These are phyloP conservation scores for Eulemur mongoz DNA, from an alignment of 2,797 vertebrate genomes.

Conservation along the genomic window DNA sequence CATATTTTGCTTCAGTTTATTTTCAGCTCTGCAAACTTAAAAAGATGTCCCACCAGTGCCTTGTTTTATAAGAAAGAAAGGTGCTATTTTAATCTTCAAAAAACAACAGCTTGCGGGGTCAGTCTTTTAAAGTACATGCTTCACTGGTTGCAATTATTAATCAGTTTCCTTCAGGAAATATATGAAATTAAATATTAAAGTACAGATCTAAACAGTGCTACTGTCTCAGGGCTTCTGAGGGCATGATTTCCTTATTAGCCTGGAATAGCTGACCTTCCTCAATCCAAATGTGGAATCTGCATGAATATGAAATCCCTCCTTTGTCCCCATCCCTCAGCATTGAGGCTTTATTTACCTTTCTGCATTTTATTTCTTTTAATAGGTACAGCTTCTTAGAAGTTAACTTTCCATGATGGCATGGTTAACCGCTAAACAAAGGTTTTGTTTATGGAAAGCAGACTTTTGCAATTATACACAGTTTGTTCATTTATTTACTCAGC, in stretches of 20 bases:
- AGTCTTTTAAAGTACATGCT: conserved; percentile 84
- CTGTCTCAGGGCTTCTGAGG: conserved; percentile 80
- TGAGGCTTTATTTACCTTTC: conserved; percentile 66
- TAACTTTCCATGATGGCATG: conserved; percentile 60
- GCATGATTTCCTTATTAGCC: conserved; percentile 82
- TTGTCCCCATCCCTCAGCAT: conserved; percentile 72
- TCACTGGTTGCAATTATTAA: conserved; percentile 87
- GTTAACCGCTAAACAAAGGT: conserved; percentile 37
- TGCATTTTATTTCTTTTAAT: conserved; percentile 49
- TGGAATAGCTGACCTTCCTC: conserved; percentile 84
- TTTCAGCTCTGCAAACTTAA: conserved; percentile 76
- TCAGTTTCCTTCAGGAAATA: conserved; percentile 86
- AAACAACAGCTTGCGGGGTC: conserved; percentile 83
- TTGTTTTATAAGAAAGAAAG: conserved; percentile 74
- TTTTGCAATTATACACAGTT: neutral
- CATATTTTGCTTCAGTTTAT: conserved; percentile 76
- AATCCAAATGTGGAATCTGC: conserved; percentile 78
- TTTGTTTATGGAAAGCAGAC: conserved; percentile 19
- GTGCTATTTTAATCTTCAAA: conserved; percentile 81
- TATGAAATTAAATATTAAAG: conserved; percentile 88
- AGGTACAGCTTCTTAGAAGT: conserved; percentile 46
- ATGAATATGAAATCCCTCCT: conserved; percentile 78
- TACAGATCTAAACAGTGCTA: conserved; percentile 85
- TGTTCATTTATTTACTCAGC: neutral
- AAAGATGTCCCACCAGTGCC: conserved; percentile 75